Evolutionary conservation across 30 jellyfish, hydroid and myxozoan genomes (phyloP).

Genomic region (Sanderia malayensis): DNA sequence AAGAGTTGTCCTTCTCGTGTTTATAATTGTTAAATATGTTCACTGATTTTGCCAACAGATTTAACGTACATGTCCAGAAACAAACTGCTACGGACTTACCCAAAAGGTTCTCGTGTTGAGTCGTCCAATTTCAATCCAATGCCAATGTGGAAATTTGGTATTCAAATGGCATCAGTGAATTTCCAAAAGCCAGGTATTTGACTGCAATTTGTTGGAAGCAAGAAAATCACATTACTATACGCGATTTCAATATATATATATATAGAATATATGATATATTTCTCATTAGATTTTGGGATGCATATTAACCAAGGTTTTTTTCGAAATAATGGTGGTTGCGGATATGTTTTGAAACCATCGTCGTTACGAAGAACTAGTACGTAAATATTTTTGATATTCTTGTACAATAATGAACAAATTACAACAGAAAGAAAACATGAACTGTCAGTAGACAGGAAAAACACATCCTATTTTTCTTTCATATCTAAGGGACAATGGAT

Average conservation of each 20-base stretch:
- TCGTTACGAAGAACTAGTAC: conserved; percentile 45
- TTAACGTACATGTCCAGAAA: conserved; percentile 61
- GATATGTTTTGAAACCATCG: conserved; percentile 76
- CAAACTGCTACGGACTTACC: conserved; percentile 77
- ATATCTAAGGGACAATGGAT: conserved; percentile 35
- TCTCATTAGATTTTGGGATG: conserved; percentile 61
- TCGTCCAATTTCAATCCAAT: conserved; percentile 87
- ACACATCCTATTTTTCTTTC: too few relatives aligned
- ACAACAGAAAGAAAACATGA: too few relatives aligned
- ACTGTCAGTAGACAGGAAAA: too few relatives aligned
- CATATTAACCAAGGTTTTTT: conserved; percentile 82
- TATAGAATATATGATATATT: too few relatives aligned
- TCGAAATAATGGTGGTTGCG: conserved; percentile 71
- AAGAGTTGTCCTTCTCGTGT: too few relatives aligned
- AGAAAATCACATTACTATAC: too few relatives aligned
- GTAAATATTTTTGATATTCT: too few relatives aligned
- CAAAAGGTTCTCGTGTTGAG: conserved; percentile 82
- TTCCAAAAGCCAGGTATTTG: conserved; percentile 87
- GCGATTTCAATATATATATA: too few relatives aligned
- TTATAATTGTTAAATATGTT: too few relatives aligned
- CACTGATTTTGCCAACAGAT: too few relatives aligned
- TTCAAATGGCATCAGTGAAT: conserved; percentile 87
- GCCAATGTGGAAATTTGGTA: conserved; percentile 79
- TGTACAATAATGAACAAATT: too few relatives aligned
- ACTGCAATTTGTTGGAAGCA: background rate